Evolutionary conservation across 1,140 invertebrate species (phyloP), one percentile per base, ranked within the genome.

Genomic region (Papilio xuthus): DNA sequence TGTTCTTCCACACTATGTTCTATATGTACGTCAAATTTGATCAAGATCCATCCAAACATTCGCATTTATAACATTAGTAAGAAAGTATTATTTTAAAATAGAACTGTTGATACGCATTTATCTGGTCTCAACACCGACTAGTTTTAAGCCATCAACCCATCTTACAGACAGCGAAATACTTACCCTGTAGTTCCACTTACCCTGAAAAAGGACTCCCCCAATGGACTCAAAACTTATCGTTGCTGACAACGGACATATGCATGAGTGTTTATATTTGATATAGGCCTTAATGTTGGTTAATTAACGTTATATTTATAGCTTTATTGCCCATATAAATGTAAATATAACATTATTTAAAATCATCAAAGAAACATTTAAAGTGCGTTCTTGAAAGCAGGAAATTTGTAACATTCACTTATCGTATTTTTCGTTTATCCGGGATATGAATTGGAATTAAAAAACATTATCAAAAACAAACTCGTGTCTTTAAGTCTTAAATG

Each of bases 71-170:
- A n/a, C n/a, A n/a, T n/a, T n/a, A n/a, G n/a, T n/a, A n/a, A n/a
- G n/a, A n/a, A n/a, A n/a, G n/a, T n/a, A n/a, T n/a, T n/a, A 67
- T 8, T 32, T 15, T 67, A 67, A 28, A 67, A 67, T 67, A 28
- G 60, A 32, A 67, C n/a, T 28, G 13, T 4, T 15, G 60, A 63
- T 7, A 18, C 60, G 32, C 2, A 37, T 37, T 37, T 37, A 37
- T 37, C 32, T 7, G 4, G 2, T 37, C 32, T 37, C 32, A 7
- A 7, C 32, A 4, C 32, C 2, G 32, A 37, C 32, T 37, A 37
- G 32, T 37, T 37, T 37, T 7, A 7, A 37, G 32, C 32, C 32
- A 37, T 37, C 32, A 37, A 37, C 32, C 32, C 2, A n/a, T n/a
- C n/a, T n/a, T n/a, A n/a, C n/a, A n/a, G n/a, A n/a, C n/a, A n/a